These are phyloP conservation scores for Apus apus DNA, from an alignment of 2,113 vertebrate genomes.

Conservation along the genomic window DNA sequence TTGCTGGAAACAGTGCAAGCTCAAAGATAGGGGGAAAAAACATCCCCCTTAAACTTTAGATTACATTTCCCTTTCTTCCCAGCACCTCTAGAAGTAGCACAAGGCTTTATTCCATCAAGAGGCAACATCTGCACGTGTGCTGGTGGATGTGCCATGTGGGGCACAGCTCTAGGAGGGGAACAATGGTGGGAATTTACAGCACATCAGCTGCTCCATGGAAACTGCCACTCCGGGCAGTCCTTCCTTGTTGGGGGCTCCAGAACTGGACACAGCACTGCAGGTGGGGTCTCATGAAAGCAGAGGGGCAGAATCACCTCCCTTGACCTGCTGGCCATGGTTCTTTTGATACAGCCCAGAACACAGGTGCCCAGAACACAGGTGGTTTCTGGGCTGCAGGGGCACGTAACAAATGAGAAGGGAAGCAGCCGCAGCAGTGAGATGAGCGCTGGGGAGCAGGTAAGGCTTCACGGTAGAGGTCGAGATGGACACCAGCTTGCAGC, in stretches of 20 bases:
- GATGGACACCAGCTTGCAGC: neutral
- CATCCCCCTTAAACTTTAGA: neutral
- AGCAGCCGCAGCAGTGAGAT: fast-evolving
- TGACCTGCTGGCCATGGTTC: too few relatives aligned
- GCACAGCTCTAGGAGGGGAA: fast-evolving
- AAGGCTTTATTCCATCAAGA: neutral
- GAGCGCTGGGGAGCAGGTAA: fast-evolving
- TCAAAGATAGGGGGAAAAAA: neutral
- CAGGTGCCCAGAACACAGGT: too few relatives aligned
- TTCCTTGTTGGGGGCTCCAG: too few relatives aligned
- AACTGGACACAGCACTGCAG: too few relatives aligned
- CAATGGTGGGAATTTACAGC: neutral
- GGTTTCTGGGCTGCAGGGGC: too few relatives aligned
- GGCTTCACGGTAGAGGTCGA: fast-evolving
- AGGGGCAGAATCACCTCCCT: too few relatives aligned
- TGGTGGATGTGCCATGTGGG: neutral
- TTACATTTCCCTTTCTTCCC: neutral
- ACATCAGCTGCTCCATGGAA: neutral
- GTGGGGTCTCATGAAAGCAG: too few relatives aligned
- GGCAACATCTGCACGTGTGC: neutral
- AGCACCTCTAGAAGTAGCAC: neutral
- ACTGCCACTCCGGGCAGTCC: neutral
- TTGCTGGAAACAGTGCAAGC: neutral
- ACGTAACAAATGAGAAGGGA: fast-evolving
- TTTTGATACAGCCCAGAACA: too few relatives aligned